Base-by-base conservation (phyloP, 2,888 invertebrate genomes). In the Loripinus fragilis region DNA sequence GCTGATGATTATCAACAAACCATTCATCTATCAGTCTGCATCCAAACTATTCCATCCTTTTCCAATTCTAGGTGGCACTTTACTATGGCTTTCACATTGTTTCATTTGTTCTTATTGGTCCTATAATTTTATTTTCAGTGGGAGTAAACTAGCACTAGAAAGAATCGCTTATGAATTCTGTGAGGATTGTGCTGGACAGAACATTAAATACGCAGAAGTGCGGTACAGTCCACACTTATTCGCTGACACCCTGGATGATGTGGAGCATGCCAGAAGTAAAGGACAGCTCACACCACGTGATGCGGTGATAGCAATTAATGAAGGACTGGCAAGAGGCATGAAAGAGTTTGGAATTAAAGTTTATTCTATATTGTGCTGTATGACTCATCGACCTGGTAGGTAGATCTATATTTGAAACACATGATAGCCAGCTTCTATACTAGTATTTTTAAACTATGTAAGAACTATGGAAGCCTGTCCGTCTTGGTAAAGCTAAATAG, bases 141-240 rank as follows among this genome's bases (percentile, higher is more conserved):
- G 95, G 23, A 95, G 95, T 86, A 78, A 92, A 52, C 90, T 90
- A 23, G 95, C 95, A 0, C 91, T 95, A 5, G 94, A 94, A 81
- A 90, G 95, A 28, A 91, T 95, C n/a, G 94, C 95, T 0, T 95
- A 94, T 76, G 95, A 95, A 87, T 93, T 95, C 78, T 94, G 95
- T 76, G 95, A 95, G 87, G 95, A 95, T 87, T 93, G 94, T 78
- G 93, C 94, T 2, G 87, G 88, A 20, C 90, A 94, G 69, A 94
- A 94, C 10, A 94, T 95, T 1, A 85, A 93, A 42, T 95, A 95
- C 87, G 94, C 94, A 66, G 95, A 95, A 90, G 94, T 94, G 0
- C 91, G 95, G 3, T 95, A 94, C 85, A 91, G 92, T 66, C 95
- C 95, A 0, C 95, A 95, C 76, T 87, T 94, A 5, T 82, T 94